Evolutionary conservation across 2,113 vertebrate genomes (phyloP), one percentile per base, ranked within the genome.

Genomic region (Chaetodon auriga): DNA sequence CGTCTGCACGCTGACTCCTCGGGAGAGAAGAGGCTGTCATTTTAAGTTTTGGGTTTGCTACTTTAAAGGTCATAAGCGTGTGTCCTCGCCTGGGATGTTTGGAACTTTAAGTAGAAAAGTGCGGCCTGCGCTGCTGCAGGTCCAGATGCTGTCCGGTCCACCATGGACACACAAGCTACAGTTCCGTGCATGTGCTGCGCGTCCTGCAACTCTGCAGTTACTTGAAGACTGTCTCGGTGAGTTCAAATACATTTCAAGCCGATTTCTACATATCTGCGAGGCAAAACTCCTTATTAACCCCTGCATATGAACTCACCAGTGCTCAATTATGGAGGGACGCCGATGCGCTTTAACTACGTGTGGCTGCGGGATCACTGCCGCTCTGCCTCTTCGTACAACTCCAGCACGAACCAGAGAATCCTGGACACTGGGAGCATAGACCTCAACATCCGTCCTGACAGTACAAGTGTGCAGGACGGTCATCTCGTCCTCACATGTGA

Each of bases 311-410:
- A 41, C 60, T 78, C 38, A 35, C 12, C 92, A 99, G 97, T 96
- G 89, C 85, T 98, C 10, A 83, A 82, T 6, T 95, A 96, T 0
- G 91, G 88, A 0, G 92, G 90, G 48, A 94, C 87, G 0, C 78
- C 91, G 72, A 96, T 98, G 96, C 94, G 86, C 35, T 95, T 99
- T 5, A 96, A 97, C 64, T 99, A 97, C 0, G 95, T 99, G 38
- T 99, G 98, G 98, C 95, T 99, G 83, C 90, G 97, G 38, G 98
- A 99, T 68, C 97, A 98, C 93, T 99, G 98, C 87, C 96, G 95
- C 74, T 97, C 97, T 0, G 92, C 95, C 0, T 95, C 96, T 18
- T 97, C 96, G 72, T 98, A 95, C 93, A 97, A 98, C 58, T 8
- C 93, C 58, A 93, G 95, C 72, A 99, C 97, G 0, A 95, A 96